Evolutionary conservation across 2,888 invertebrate species (phyloP).

Genomic region (Pemphredon lugubris): DNA sequence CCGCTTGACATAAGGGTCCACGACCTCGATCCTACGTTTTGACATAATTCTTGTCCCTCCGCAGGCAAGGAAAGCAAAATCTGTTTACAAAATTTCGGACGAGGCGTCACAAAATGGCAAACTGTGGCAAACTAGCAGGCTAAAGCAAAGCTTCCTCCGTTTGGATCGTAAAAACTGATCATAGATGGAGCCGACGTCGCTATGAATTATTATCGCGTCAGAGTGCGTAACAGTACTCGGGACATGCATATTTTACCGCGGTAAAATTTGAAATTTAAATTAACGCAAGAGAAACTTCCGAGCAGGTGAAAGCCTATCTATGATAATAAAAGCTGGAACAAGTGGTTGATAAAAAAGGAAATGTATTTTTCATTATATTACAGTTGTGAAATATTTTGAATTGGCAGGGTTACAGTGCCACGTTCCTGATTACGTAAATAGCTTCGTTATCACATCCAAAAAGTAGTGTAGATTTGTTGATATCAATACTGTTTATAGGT

Average conservation of each 20-base stretch:
- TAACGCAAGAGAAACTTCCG: too few relatives aligned
- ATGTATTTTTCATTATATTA: slow-evolving; percentile 33
- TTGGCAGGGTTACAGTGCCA: slow-evolving; percentile 73
- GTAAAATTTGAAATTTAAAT: too few relatives aligned
- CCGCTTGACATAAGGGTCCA: slow-evolving; percentile 91
- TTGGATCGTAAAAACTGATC: slow-evolving; percentile 23
- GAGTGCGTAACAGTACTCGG: neutral
- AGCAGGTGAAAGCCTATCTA: too few relatives aligned
- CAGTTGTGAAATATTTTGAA: slow-evolving; percentile 42
- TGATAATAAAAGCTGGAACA: too few relatives aligned
- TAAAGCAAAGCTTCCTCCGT: slow-evolving; percentile 51
- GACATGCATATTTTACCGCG: too few relatives aligned
- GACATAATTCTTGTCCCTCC: slow-evolving; percentile 84
- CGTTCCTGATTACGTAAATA: slow-evolving; percentile 89
- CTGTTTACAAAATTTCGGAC: slow-evolving; percentile 66
- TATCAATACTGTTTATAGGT: slow-evolving; percentile 91
- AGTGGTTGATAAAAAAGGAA: neutral
- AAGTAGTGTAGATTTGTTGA: slow-evolving; percentile 88
- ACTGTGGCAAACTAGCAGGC: slow-evolving; percentile 75
- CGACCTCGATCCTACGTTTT: slow-evolving; percentile 92
- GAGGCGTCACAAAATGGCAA: slow-evolving; percentile 80
- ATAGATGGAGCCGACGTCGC: slow-evolving; percentile 43
- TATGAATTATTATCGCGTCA: slow-evolving; percentile 15
- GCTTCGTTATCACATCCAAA: slow-evolving; percentile 96
- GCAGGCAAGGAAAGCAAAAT: slow-evolving; percentile 54